These are phyloP conservation scores for Luidia sarsii DNA, from an alignment of 53 echinoderm and acorn worm species.

Conservation along the genomic window DNA sequence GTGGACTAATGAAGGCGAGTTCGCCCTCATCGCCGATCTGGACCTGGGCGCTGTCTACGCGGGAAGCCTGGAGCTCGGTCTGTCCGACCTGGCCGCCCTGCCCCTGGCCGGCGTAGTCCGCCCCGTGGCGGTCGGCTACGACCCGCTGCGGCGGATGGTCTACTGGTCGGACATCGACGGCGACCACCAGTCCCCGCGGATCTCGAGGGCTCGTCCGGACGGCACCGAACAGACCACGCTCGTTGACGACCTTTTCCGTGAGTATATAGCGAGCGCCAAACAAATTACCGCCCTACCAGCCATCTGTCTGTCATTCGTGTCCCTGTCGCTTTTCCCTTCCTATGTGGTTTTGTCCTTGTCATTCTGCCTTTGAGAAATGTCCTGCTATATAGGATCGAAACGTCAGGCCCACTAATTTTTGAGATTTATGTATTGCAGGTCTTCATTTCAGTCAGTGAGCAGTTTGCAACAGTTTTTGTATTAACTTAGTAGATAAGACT, in stretches of 20 bases:
- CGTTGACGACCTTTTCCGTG: conserved; percentile 3
- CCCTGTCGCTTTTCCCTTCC: too few relatives aligned
- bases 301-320: too few relatives aligned
- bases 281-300: too few relatives aligned
- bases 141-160: conserved; percentile 60
- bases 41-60: not conserved
- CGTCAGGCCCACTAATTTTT: too few relatives aligned
- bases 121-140: conserved; percentile 68
- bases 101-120: conserved; percentile 49
- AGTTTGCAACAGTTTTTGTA: too few relatives aligned
- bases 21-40: conserved; percentile 8
- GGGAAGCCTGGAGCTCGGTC: not conserved
- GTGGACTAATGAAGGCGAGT: conserved; percentile 32
- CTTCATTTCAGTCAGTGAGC: too few relatives aligned
- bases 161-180: conserved; percentile 72
- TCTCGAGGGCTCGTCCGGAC: conserved; percentile 61
- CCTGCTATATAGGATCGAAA: too few relatives aligned
- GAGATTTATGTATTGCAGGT: too few relatives aligned
- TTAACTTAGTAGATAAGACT: too few relatives aligned
- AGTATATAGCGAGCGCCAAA: too few relatives aligned
- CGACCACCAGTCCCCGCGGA: conserved; percentile 23
- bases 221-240: conserved; percentile 59
- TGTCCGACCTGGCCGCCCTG: conserved; percentile 5
- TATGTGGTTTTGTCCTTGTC: too few relatives aligned
- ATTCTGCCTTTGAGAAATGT: too few relatives aligned